phyloP scores from a whole-genome alignment of 2,797 vertebrate genomes.

The Halcyon badia region DNA sequence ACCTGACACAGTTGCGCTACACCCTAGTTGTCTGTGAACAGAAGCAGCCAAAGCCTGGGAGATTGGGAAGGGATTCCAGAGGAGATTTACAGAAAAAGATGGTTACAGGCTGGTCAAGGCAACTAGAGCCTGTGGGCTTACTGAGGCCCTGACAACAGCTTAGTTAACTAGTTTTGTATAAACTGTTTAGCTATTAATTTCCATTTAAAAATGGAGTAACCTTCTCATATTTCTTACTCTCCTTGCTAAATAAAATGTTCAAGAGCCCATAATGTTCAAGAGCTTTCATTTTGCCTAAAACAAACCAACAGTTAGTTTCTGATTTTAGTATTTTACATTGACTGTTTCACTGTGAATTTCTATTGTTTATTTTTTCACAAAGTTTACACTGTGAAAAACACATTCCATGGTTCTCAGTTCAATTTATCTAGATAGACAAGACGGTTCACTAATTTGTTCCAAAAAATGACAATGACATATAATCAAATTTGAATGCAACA shows the following conservation, averaged over 20 bases:
- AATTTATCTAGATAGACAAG: background rate
- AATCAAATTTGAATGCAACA: constrained; percentile 1
- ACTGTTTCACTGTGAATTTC: background rate
- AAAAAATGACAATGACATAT: background rate
- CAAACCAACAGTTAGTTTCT: background rate
- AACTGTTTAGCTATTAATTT: background rate
- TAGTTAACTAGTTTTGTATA: background rate
- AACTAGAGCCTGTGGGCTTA: background rate
- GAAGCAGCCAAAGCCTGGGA: background rate
- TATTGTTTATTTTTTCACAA: background rate
- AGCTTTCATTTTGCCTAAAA: constrained; percentile 8
- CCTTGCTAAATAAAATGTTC: background rate
- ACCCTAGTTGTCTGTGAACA: background rate
- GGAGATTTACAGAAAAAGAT: background rate
- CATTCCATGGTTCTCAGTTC: background rate
- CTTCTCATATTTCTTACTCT: background rate
- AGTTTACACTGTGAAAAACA: background rate
- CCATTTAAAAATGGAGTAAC: background rate
- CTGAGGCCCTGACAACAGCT: background rate
- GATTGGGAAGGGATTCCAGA: background rate
- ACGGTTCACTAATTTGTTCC: background rate
- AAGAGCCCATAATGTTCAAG: background rate
- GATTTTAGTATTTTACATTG: background rate
- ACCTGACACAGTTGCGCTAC: background rate
- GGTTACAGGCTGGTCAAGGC: background rate